A percentile compares a stretch with the other conserved stretches of the same genome.
These are phyloP conservation scores for Drosophila multiciliata DNA, from an alignment of 2,888 invertebrate species.

Conservation along the genomic window DNA sequence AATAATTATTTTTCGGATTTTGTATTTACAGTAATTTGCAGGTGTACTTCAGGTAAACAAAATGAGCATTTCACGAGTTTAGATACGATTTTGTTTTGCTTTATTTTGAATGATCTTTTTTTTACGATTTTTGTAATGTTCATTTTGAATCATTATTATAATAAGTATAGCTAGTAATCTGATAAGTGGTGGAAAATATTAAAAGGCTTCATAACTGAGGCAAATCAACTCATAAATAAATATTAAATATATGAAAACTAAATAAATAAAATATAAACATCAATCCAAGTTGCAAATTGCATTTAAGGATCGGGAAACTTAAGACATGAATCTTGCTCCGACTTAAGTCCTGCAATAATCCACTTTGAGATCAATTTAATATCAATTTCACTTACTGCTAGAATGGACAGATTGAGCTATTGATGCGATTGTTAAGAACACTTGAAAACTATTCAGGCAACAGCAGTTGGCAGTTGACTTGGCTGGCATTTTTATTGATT, in stretches of 20 bases:
- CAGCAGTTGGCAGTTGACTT: not conserved
- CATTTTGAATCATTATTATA: not conserved
- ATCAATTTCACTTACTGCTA: not conserved
- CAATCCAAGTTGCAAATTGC: not conserved
- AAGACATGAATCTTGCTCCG: not conserved
- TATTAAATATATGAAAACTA: not conserved
- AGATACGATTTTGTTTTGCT: not conserved
- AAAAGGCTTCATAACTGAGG: not conserved
- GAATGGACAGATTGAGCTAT: constrained; percentile 1
- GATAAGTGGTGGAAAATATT: not conserved
- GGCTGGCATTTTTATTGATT: constrained; percentile 38
- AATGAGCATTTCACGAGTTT: not conserved
- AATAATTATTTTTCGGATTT: constrained; percentile 57
- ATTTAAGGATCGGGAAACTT: not conserved
- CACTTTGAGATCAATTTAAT: not conserved
- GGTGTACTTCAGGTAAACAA: constrained; percentile 6
- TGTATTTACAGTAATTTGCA: constrained; percentile 37
- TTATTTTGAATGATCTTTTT: constrained; percentile 3
- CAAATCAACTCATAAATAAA: not conserved
- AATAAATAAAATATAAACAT: not conserved
- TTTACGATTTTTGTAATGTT: not conserved
- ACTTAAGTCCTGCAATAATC: not conserved
- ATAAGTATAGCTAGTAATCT: constrained; percentile 3
- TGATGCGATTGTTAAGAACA: constrained; percentile 11
- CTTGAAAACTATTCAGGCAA: constrained; percentile 12